phyloP scores from a whole-genome alignment of 2,113 vertebrate genomes.

The Tupaia chinensis region DNA sequence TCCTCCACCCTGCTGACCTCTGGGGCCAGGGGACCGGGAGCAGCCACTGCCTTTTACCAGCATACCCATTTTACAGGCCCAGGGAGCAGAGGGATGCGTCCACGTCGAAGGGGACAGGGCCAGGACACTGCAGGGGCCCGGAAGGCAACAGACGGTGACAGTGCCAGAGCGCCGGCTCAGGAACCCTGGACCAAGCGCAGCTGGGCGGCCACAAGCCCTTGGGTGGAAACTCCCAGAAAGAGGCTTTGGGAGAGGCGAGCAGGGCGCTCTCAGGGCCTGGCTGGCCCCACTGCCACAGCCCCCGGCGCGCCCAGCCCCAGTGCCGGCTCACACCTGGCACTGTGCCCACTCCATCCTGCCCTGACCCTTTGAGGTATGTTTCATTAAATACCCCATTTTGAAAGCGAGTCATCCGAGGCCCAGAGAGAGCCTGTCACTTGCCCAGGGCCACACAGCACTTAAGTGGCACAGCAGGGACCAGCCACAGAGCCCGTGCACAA shows the following conservation, averaged over 20 bases:
- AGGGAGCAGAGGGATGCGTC: background rate
- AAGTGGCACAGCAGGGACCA: background rate
- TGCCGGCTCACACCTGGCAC: background rate
- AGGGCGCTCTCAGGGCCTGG: background rate
- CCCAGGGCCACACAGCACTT: background rate
- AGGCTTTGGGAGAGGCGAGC: background rate
- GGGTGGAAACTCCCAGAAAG: background rate
- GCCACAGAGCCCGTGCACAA: background rate
- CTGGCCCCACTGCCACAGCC: background rate
- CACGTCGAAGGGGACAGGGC: rapidly evolving
- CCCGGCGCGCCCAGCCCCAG: background rate
- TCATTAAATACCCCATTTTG: background rate
- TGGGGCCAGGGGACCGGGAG: background rate
- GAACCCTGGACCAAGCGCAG: background rate
- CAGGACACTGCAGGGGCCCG: background rate
- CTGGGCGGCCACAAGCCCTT: background rate
- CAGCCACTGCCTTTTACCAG: no score
- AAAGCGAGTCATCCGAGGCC: background rate
- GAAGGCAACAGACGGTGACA: background rate
- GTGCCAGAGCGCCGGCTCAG: background rate
- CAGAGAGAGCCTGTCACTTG: background rate
- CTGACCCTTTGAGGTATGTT: background rate
- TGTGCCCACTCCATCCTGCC: background rate
- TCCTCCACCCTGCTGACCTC: no score
- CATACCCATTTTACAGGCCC: background rate